Evolutionary conservation across 2,113 vertebrate species (phyloP), one percentile per base, ranked within the genome.

Genomic region (Balaenoptera acutorostrata): DNA sequence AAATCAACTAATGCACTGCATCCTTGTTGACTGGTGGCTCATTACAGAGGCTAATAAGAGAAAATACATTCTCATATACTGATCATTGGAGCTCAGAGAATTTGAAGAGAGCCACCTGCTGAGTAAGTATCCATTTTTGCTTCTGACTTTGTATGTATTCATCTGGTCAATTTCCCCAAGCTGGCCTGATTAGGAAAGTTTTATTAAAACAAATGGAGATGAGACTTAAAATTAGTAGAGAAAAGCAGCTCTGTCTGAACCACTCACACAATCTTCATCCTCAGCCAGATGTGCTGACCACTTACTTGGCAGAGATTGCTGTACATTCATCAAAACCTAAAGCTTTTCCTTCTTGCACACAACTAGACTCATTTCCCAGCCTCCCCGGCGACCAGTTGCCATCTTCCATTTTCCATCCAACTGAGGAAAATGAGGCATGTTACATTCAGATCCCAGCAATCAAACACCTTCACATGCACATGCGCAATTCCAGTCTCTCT

Each of bases 181-280:
- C 27, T 93, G 55, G 23, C 49, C 84, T 94, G 74, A 87, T 97
- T 94, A 95, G 90, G 63, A 66, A 96, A 90, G 25, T 84, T 95
- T 97, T 81, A 66, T 85, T 89, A 94, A 97, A 97, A 72, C 57
- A 97, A 97, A 97, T 96, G 83, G 0, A 98, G 96, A 98, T 96
- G 91, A 96, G 98, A 93, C 55, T 97, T 91, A 64, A 90, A 98
- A 68, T 97, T 86, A 96, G 64, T 5, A 94, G 90, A 95, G 88
- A 88, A 91, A 95, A 95, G 88, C 93, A 90, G n/a, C 36, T 64
- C 13, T 14, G n/a, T 20, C 75, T 72, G 33, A 74, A 80, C 31
- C 13, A 44, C 3, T 7, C 39, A 61, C 20, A 31, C 12, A 27
- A 11, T 89, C 31, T 74, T 59, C 46, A 21, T 33, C 61, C 41